phyloP scores from a whole-genome alignment of 2,113 vertebrate species.

The Megaceryle torquata region DNA sequence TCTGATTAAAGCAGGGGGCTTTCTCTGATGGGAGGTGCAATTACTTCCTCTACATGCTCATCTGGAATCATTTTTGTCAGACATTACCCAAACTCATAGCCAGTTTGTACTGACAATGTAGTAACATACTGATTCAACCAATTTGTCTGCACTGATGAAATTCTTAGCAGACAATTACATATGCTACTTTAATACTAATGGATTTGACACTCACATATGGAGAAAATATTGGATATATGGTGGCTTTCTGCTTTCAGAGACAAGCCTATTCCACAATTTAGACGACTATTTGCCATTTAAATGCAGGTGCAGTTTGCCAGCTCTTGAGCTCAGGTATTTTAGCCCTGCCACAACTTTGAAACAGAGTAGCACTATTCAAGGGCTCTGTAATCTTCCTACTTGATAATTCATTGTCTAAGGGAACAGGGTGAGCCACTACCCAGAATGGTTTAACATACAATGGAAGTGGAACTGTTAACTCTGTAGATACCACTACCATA shows the following conservation, averaged over 20 bases:
- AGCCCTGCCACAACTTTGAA: background rate
- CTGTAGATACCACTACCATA: background rate
- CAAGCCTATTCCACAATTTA: background rate
- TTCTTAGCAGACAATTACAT: background rate
- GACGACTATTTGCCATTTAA: background rate
- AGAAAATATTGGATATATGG: background rate
- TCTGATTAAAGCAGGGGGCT: background rate
- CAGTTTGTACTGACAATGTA: background rate
- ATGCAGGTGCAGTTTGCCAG: background rate
- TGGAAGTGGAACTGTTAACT: background rate
- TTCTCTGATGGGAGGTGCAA: background rate
- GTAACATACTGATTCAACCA: constrained; percentile 1
- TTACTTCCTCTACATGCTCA: background rate
- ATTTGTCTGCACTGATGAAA: background rate
- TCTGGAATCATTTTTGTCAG: background rate
- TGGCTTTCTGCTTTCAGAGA: background rate
- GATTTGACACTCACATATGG: background rate
- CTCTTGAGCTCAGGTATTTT: background rate
- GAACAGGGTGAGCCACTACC: background rate
- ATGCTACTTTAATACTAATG: background rate
- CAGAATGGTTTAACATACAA: background rate
- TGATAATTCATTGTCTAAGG: background rate
- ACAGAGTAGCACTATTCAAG: background rate
- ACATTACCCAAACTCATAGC: background rate
- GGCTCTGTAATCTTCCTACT: background rate